A percentile compares a stretch with the other conserved stretches of the same genome.
phyloP scores from a whole-genome alignment of 2,888 invertebrate species.

The Alloplasta piceator region DNA sequence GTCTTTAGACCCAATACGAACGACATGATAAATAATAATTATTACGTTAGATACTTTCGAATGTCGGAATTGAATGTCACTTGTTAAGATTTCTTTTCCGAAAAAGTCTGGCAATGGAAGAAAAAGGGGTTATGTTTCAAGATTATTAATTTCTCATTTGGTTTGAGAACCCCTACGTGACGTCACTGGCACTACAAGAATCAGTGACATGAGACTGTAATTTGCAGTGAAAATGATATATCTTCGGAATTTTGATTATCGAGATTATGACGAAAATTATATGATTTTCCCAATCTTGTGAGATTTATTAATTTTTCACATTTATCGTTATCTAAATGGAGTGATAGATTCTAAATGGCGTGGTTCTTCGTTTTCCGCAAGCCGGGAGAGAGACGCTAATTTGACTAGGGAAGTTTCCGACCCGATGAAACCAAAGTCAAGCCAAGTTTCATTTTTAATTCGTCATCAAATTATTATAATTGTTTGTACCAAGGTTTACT shows the following conservation, averaged over 20 bases:
- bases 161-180: slow-evolving; percentile 36
- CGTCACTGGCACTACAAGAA: slow-evolving; percentile 15
- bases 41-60: background rate
- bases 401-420: slow-evolving; percentile 9
- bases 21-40: slow-evolving; percentile 66
- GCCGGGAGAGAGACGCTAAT: background rate
- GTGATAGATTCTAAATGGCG: background rate
- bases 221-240: background rate
- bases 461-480: background rate
- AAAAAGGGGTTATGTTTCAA: slow-evolving; percentile 28
- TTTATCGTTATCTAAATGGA: background rate
- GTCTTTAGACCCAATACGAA: slow-evolving; percentile 68
- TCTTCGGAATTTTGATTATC: background rate
- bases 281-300: background rate
- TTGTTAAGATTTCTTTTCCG: too few relatives aligned
- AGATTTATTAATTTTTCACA: background rate
- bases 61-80: slow-evolving; percentile 21
- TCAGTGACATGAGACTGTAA: slow-evolving; percentile 1
- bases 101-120: too few relatives aligned
- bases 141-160: background rate
- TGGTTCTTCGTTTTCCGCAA: background rate
- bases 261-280: background rate
- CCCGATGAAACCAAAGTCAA: slow-evolving; percentile 38
- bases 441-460: slow-evolving; percentile 11
- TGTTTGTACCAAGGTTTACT: background rate